Base-by-base conservation (phyloP, 2,113 vertebrate species). In the Anarhynchus alexandrinus region DNA sequence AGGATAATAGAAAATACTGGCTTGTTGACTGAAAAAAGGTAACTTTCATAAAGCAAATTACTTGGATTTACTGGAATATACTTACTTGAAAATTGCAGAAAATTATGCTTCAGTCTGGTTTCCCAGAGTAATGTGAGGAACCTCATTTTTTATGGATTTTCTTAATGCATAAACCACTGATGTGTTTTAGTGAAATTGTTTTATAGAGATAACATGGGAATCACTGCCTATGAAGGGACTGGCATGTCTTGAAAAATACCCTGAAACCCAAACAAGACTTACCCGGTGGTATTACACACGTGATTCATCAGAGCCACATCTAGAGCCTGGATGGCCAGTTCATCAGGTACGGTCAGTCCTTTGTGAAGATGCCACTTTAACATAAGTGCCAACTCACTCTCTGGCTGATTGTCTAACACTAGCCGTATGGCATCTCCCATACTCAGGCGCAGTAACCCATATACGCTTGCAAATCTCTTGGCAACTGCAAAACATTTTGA, bases 251-350 rank as follows among this genome's bases (percentile, higher is more conserved):
- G 32, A 29, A 70, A 66, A 86, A 87, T 45, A 2, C 1, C 29
- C 32, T 2, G 0, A 92, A 70, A 76, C 3, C 66, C 36, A 72
- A 58, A 66, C 21, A 70, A 67, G 29, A 36, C 64, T 96, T 96
- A 98, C 98, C 98, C 98, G 2, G 93, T 51, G 11, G 97, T 98
- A 62, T 91, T 98, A 92, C 99, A 99, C 43, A 94, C 62, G 1
- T 96, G 95, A 64, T 98, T 98, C 98, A 99, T 98, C 91, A 99
- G 96, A 27, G 96, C 97, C 90, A 98, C 96, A 78, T 99, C 98
- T 67, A 99, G 97, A 96, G 99, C 99, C 91, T 98, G 98, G 89
- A 99, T 43, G 40, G 98, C 98, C 96, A 99, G 97, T 82, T 99
- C 98, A 69, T 99, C 99, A 26, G 99, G 99, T 12, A 98, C 98